Base-by-base conservation (phyloP, 1,140 invertebrate species). In the Melitaea cinxia region DNA sequence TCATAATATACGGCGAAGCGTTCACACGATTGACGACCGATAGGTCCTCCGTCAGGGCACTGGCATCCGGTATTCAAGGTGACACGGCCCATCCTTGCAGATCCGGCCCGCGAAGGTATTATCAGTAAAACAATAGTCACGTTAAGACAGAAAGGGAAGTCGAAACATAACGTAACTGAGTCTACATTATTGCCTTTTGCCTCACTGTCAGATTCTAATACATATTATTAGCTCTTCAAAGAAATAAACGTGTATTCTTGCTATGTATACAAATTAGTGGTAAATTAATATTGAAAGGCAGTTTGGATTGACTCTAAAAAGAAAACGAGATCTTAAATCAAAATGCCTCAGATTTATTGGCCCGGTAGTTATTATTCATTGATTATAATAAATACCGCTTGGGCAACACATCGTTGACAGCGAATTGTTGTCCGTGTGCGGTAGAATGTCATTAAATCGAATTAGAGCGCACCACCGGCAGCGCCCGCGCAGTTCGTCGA, bases 51-150 rank as follows among this genome's bases (percentile, higher is more conserved):
- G 80, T 75, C 80, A 80, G 83, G 78, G 75, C 65, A 75, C 57
- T 75, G 82, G 81, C 83, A 88, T 90, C 87, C 87, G 87, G 82
- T 82, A 85, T 75, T 85, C 85, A 88, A 90, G 85, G 88, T 90
- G 85, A 90, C 81, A 85, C 80, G 57, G 71, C 56, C 77, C 80
- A 86, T 89, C 85, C 81, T 85, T 82, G 79, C 83, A 81, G 84
- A 88, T 85, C 80, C 80, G 80, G 80, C 82, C 77, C 60, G 45
- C 59, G 59, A 73, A 63, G 65, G 56, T 75, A 74, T 77, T 74
- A 65, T 65, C 63, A 52, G 49, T 28, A 58, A 65, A 58, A 65
- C 63, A 59, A 65, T 54, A 65, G 56, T 19, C 56, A 54, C 30
- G 17, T 65, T 42, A 26, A 26, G 58, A 60, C 12, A 35, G 23